Evolutionary conservation across 2,113 vertebrate species (phyloP), one percentile per base, ranked within the genome.

Genomic region (Aplodontia rufa): DNA sequence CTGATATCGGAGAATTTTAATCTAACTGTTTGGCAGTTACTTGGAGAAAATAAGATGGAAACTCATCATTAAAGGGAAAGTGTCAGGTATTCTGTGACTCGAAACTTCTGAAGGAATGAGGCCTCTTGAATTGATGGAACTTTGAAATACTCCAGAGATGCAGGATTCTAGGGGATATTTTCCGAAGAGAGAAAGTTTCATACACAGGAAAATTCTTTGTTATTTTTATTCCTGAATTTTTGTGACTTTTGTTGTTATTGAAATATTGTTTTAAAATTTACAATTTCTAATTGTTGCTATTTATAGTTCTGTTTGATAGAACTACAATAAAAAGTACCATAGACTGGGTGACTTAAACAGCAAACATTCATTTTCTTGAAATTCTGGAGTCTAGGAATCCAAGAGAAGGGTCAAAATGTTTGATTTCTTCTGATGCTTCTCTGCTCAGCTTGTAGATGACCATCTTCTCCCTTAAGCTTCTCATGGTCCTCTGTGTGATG

Each of bases 211-310:
- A 91, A 84, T 35, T 10, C 14, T 85, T 69, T 80, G 45, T 42
- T 64, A 45, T 12, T 93, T 91, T 72, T 49, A 64, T 82, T 68
- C 16, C 22, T 87, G 47, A 19, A 5, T 68, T 86, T 90, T 79
- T 58, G 80, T 89, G 30, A 76, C 37, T 49, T 86, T 84, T 32
- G 19, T 16, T 68, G 35, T 76, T 74, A 74, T 42, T 81, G 40
- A 91, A 81, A 51, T 53, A 84, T 66, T 78, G 8, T 22, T 82
- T 75, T 93, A 95, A 85, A 87, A 60, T 75, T 35, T 84, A 62
- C 0, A 42, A 42, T 51, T 91, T 93, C 22, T 45, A 64, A 71
- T 76, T 11, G 26, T 69, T 78, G 40, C 10, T 42, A 51, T 37
- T 66, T 62, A 47, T 26, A 68, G 26, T 72, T 51, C 79, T 75